Conservation (phyloP, 2,888 invertebrate genomes). For the Mesorhabditis sp. region DNA sequence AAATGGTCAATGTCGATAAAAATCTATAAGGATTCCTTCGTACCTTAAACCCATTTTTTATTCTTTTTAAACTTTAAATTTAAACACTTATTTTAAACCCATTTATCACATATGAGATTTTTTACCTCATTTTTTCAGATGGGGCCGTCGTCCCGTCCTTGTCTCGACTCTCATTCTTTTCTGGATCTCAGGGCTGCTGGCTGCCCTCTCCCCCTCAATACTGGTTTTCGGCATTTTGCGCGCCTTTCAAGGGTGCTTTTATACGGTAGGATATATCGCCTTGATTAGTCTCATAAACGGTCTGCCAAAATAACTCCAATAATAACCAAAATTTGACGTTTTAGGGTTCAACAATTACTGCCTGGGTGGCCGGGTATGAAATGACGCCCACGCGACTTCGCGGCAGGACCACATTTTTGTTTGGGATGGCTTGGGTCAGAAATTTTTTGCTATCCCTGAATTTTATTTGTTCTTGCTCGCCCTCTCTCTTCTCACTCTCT, state of each 20-base stretch:
- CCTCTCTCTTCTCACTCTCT: too few species aligned
- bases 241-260: background rate
- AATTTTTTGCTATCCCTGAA: too few species aligned
- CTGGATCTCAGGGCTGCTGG: background rate
- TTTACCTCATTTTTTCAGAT: too few species aligned
- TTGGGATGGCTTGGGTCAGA: conserved; percentile 4
- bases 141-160: conserved; percentile 4
- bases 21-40: too few species aligned
- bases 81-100: too few species aligned
- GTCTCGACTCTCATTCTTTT: background rate
- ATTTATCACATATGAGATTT: too few species aligned
- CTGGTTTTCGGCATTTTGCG: background rate
- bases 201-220: background rate
- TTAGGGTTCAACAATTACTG: conserved; percentile 6
- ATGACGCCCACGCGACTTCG: conserved; percentile 7
- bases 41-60: too few species aligned
- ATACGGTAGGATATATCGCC: conserved; percentile 7
- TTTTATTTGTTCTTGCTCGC: too few species aligned
- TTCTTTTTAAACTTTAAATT: too few species aligned
- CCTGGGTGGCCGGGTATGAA: conserved; percentile 8
- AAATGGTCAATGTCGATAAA: too few species aligned
- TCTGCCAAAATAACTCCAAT: background rate
- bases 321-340: background rate
- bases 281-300: too few species aligned
- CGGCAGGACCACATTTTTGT: background rate